phyloP scores from a whole-genome alignment of 2,888 invertebrate genomes.

The Syrista parreyssii region DNA sequence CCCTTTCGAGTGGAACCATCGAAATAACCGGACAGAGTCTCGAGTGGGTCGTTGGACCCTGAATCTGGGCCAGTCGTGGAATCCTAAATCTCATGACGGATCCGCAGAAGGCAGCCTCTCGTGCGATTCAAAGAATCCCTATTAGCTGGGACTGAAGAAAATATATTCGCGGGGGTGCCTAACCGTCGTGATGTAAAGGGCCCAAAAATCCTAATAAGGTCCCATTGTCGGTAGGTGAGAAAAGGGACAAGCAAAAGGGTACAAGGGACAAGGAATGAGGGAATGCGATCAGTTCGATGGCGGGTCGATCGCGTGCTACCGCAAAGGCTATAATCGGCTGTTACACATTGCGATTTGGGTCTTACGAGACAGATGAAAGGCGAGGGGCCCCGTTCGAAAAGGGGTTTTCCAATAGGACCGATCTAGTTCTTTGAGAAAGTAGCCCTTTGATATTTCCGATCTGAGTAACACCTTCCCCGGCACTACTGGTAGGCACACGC shows the following conservation, averaged over 20 bases:
- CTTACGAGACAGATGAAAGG: not conserved
- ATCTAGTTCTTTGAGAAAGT: constrained; percentile 38
- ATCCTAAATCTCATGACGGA: too few relatives aligned
- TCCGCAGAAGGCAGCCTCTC: too few relatives aligned
- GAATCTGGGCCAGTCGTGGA: not conserved
- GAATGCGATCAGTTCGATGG: constrained; percentile 10
- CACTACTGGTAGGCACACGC: constrained; percentile 32
- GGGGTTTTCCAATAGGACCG: constrained; percentile 11
- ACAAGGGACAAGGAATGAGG: constrained; percentile 14
- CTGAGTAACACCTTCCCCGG: constrained; percentile 56
- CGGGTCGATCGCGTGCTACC: constrained; percentile 38
- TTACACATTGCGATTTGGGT: constrained; percentile 21
- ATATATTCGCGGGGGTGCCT: too few relatives aligned
- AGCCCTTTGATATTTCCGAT: constrained; percentile 39
- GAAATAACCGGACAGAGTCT: not conserved
- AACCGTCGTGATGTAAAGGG: constrained; percentile 10
- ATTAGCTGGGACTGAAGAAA: too few relatives aligned
- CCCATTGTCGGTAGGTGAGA: too few relatives aligned
- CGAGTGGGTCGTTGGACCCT: not conserved
- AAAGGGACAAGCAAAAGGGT: constrained; percentile 5
- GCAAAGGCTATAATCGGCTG: constrained; percentile 38
- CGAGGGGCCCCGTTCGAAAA: not conserved
- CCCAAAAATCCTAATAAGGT: constrained; percentile 8
- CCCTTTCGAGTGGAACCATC: constrained; percentile 2
- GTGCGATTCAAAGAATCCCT: too few relatives aligned